phyloP scores from a whole-genome alignment of 1,140 invertebrate species.

The Brachionus angularis region DNA sequence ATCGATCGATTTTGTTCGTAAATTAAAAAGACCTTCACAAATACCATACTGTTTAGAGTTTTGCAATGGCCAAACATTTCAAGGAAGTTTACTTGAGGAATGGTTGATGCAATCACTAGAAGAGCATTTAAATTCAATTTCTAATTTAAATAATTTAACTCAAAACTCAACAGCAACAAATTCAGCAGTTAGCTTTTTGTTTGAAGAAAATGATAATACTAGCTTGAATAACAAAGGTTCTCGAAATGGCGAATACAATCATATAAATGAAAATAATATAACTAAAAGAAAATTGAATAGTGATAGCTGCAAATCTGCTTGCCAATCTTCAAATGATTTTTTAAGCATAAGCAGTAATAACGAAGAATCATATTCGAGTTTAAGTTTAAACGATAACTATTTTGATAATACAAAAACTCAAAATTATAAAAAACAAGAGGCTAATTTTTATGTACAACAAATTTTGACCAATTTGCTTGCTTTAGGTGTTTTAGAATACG shows the following conservation, averaged over 20 bases:
- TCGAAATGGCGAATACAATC: not conserved
- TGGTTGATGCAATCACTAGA: conserved; percentile 16
- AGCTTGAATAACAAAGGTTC: not conserved
- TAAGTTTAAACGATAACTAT: not conserved
- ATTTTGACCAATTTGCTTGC: conserved; percentile 31
- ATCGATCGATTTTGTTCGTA: conserved; percentile 25
- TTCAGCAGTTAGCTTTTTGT: conserved; percentile 6
- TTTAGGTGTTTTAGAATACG: conserved; percentile 32
- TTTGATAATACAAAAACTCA: conserved; percentile 1
- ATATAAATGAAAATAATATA: too few relatives aligned
- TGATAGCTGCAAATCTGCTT: conserved; percentile 13
- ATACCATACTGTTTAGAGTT: not conserved
- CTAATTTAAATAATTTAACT: not conserved
- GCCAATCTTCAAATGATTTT: too few relatives aligned
- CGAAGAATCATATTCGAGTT: not conserved
- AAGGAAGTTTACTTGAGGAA: conserved; percentile 28
- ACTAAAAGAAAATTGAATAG: conserved; percentile 24
- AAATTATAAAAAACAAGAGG: conserved; percentile 33
- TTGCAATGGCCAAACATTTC: not conserved
- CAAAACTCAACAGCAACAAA: conserved; percentile 5
- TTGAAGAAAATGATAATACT: conserved; percentile 9
- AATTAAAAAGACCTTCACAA: conserved; percentile 19
- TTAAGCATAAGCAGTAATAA: not conserved
- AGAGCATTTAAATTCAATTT: conserved; percentile 5
- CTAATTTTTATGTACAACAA: conserved; percentile 41